These are phyloP conservation scores for Gila robusta DNA, from an alignment of 2,797 vertebrate genomes.

Conservation along the genomic window DNA sequence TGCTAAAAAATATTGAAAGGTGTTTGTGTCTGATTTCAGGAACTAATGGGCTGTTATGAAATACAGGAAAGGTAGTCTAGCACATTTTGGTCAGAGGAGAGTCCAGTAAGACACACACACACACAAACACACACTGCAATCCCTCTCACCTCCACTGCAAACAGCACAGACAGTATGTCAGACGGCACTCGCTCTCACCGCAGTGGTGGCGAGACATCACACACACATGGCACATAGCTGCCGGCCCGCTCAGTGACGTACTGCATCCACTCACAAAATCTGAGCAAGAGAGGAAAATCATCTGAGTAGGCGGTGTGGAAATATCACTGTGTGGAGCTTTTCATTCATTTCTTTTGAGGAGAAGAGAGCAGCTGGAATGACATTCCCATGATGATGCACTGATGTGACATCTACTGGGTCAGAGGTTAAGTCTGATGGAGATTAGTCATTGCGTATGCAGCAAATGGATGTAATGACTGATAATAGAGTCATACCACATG, in stretches of 20 bases:
- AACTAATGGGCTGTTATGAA: conserved; percentile 49
- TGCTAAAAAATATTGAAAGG: conserved; percentile 1
- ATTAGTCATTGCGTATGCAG: conserved; percentile 38
- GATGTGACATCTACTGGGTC: conserved; percentile 19
- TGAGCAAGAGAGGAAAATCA: conserved; percentile 27
- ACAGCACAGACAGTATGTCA: conserved; percentile 57
- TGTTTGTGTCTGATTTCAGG: conserved; percentile 45
- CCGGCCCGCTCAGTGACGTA: conserved; percentile 44
- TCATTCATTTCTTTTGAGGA: conserved; percentile 49
- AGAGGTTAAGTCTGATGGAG: conserved; percentile 18
- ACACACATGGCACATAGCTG: conserved; percentile 65
- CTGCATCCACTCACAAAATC: conserved; percentile 39
- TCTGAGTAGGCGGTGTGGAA: conserved; percentile 23
- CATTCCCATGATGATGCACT: conserved; percentile 23
- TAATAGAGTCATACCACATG: conserved; percentile 7
- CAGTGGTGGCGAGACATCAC: conserved; percentile 55
- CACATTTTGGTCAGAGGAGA: conserved; percentile 43
- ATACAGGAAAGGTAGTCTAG: conserved; percentile 51
- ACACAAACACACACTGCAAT: conserved; percentile 44
- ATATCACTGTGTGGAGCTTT: conserved; percentile 40
- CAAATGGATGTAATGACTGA: conserved; percentile 21
- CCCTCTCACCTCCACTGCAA: conserved; percentile 56
- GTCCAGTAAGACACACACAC: conserved; percentile 21
- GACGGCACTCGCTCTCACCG: conserved; percentile 41
- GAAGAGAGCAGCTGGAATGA: conserved; percentile 18